A percentile compares a stretch with the other conserved stretches of the same genome.
Conservation (phyloP, 2,113 vertebrate genomes). For the Ornithorhynchus anatinus region DNA sequence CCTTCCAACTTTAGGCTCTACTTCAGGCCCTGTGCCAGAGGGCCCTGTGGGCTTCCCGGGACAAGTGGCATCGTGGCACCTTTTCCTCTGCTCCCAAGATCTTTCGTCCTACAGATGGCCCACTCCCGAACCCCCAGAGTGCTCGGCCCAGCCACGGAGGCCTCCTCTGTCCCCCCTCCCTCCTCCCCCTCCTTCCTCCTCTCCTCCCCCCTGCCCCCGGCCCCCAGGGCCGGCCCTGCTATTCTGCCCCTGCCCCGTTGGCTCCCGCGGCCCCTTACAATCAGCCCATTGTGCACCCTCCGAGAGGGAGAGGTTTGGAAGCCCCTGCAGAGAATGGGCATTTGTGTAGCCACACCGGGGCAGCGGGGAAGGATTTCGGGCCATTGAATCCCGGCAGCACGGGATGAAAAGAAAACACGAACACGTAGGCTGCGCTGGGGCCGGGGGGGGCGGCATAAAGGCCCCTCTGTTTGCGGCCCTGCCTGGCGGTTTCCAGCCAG, state of each 20-base stretch:
- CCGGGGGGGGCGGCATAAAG: slow-evolving; percentile 46
- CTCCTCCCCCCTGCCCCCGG: background rate
- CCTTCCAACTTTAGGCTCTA: background rate
- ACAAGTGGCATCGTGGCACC: background rate
- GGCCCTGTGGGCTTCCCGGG: slow-evolving; percentile 17
- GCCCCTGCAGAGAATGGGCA: slow-evolving; percentile 45
- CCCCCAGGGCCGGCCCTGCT: slow-evolving; percentile 36
- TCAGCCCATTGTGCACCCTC: slow-evolving; percentile 63
- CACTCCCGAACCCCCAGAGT: too few relatives aligned
- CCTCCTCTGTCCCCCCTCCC: background rate
- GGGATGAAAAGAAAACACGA: slow-evolving; percentile 56
- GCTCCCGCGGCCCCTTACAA: slow-evolving; percentile 60
- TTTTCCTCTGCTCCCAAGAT: slow-evolving; percentile 33
- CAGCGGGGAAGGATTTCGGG: slow-evolving; percentile 36
- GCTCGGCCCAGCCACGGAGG: too few relatives aligned
- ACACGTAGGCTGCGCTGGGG: background rate
- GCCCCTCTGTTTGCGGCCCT: slow-evolving; percentile 44
- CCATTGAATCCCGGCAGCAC: slow-evolving; percentile 47
- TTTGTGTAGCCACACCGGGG: slow-evolving; percentile 38
- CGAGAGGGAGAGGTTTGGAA: background rate
- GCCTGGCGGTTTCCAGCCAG: slow-evolving; percentile 32
- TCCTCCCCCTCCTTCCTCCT: slow-evolving; percentile 22
- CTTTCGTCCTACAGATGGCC: too few relatives aligned
- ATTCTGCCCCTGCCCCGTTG: slow-evolving; percentile 36
- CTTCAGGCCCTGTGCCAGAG: background rate